phyloP scores from a whole-genome alignment of 2,113 vertebrate species.

The Monarcha castaneiventris region DNA sequence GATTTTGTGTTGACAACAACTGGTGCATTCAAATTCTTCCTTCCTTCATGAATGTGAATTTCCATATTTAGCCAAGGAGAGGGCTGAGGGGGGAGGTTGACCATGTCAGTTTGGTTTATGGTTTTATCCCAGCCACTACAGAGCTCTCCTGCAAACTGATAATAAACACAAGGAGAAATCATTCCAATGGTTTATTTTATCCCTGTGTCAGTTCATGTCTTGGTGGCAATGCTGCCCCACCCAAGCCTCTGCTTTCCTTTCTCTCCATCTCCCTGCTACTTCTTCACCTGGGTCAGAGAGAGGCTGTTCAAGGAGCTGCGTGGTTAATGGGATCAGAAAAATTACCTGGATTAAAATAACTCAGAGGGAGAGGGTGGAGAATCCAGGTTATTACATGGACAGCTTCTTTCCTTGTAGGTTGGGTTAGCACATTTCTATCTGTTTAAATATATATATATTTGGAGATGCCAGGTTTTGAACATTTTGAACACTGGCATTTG shows the following conservation, averaged over 20 bases:
- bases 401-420: background rate
- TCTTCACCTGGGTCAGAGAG: background rate
- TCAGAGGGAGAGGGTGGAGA: background rate
- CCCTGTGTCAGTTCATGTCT: background rate
- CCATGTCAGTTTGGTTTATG: rapidly evolving
- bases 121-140: background rate
- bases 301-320: background rate
- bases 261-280: background rate
- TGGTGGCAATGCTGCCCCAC: background rate
- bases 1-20: background rate
- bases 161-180: background rate
- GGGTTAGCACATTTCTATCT: background rate
- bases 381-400: background rate
- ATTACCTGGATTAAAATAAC: background rate
- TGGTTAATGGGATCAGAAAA: conserved; percentile 13
- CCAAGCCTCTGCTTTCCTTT: background rate
- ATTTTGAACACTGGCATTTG: background rate
- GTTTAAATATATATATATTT: background rate
- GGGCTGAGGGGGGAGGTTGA: background rate
- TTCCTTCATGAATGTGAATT: background rate
- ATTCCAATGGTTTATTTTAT: background rate
- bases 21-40: background rate
- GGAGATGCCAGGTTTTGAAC: background rate
- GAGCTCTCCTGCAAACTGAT: background rate
- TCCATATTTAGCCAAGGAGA: background rate